Conservation (phyloP, 2,888 invertebrate species). For the Taenaris catops region DNA sequence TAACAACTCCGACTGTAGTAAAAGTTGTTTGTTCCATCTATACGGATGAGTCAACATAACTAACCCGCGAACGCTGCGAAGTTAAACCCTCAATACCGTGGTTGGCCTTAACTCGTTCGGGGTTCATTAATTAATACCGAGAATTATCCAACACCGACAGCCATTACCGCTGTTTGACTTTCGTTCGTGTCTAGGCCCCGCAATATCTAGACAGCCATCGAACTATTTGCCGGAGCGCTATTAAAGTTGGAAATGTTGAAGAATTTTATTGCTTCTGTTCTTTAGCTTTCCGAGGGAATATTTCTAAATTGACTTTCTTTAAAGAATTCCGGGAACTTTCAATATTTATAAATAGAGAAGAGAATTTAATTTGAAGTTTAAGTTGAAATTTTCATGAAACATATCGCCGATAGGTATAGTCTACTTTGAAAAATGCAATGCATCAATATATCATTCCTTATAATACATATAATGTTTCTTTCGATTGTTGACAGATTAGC, state of each 20-base stretch:
- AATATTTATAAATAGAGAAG: conserved; percentile 3
- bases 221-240: conserved; percentile 7
- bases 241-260: conserved; percentile 12
- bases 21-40: too few relatives aligned
- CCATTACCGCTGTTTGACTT: conserved; percentile 6
- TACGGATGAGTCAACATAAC: too few relatives aligned
- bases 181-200: not conserved
- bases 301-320: conserved; percentile 11
- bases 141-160: not conserved
- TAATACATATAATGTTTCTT: too few relatives aligned
- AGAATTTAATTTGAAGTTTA: not conserved
- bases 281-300: conserved; percentile 4
- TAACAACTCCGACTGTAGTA: too few relatives aligned
- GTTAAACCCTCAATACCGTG: too few relatives aligned
- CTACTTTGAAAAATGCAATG: too few relatives aligned
- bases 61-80: too few relatives aligned
- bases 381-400: conserved; percentile 6
- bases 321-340: conserved; percentile 3
- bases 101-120: too few relatives aligned
- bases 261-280: conserved; percentile 8
- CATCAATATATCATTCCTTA: too few relatives aligned
- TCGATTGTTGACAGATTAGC: too few relatives aligned
- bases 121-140: too few relatives aligned
- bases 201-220: conserved; percentile 3
- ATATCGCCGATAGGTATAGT: too few relatives aligned